Evolutionary conservation across 2,113 vertebrate genomes (phyloP).

Genomic region (Corythoichthys intestinalis): DNA sequence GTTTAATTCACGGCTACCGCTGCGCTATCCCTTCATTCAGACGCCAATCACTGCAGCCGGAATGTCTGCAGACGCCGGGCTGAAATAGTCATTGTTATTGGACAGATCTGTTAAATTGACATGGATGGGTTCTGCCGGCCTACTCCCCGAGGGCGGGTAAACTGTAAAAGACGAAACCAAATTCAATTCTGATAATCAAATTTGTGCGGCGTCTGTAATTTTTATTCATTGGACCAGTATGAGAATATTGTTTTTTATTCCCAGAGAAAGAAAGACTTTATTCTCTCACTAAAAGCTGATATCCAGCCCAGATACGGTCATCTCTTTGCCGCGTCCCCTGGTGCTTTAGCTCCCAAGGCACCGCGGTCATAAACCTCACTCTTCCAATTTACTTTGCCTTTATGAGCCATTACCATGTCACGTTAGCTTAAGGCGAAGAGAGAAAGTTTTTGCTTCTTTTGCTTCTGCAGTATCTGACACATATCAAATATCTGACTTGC

Average conservation of each 20-base stretch:
- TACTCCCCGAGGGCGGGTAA: conserved; percentile 14
- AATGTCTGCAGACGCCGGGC: conserved; percentile 14
- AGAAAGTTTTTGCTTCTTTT: conserved; percentile 33
- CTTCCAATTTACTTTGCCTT: conserved; percentile 52
- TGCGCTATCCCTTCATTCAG: conserved; percentile 33
- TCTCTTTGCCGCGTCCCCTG: conserved; percentile 9
- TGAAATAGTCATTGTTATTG: conserved; percentile 12
- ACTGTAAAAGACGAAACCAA: conserved; percentile 5
- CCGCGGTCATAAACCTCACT: conserved; percentile 37
- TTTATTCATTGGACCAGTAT: not conserved
- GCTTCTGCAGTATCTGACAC: conserved; percentile 23
- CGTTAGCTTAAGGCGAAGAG: conserved; percentile 18
- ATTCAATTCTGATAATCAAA: not conserved
- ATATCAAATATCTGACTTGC: conserved; percentile 47
- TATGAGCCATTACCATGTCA: conserved; percentile 51
- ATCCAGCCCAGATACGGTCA: conserved; percentile 6
- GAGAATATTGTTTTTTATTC: conserved; percentile 4
- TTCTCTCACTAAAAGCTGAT: conserved; percentile 15
- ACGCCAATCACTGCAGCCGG: conserved; percentile 27
- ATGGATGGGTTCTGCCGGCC: conserved; percentile 11
- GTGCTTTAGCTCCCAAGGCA: conserved; percentile 8
- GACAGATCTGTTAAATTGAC: conserved; percentile 19
- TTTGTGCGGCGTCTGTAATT: conserved; percentile 16
- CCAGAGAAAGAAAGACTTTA: not conserved
- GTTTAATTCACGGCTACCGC: conserved; percentile 46